A percentile compares a stretch with the other conserved stretches of the same genome.
Evolutionary conservation across 2,797 vertebrate genomes (phyloP).

Genomic region (Rhabdophis nuchalis): DNA sequence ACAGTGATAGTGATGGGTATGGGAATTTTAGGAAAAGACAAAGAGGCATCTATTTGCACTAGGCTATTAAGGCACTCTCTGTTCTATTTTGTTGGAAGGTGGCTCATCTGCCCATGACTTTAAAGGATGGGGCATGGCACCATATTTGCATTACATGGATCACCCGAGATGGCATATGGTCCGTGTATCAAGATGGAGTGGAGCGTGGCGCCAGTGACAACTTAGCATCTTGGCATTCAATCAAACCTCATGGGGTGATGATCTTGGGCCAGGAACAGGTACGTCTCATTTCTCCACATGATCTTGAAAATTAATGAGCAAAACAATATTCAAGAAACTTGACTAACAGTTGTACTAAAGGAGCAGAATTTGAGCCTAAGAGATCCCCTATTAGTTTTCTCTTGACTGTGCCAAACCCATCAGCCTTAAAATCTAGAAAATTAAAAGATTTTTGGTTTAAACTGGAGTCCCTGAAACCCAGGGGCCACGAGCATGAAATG

Average conservation of each 20-base stretch:
- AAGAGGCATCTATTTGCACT: background rate
- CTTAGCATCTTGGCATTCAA: constrained; percentile 93
- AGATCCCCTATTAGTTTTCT: background rate
- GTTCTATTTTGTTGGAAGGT: constrained; percentile 69
- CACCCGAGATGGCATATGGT: constrained; percentile 92
- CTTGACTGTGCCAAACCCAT: background rate
- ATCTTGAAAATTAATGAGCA: fast-evolving
- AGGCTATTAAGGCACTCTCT: fast-evolving
- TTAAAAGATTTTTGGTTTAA: background rate
- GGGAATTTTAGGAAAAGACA: background rate
- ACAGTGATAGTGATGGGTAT: background rate
- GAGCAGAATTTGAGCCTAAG: background rate
- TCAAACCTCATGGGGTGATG: constrained; percentile 89
- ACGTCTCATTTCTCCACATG: background rate
- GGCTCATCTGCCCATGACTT: constrained; percentile 86
- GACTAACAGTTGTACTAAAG: background rate
- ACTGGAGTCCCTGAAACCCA: background rate
- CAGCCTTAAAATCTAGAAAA: background rate
- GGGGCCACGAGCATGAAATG: background rate
- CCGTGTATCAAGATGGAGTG: constrained; percentile 88
- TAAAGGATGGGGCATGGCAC: constrained; percentile 88
- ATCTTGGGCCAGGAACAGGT: constrained; percentile 98
- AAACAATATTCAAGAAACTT: background rate
- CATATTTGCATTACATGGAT: constrained; percentile 94
- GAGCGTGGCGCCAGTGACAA: constrained; percentile 86